Base-by-base conservation (phyloP, 2,113 vertebrate genomes). In the Podarcis muralis region DNA sequence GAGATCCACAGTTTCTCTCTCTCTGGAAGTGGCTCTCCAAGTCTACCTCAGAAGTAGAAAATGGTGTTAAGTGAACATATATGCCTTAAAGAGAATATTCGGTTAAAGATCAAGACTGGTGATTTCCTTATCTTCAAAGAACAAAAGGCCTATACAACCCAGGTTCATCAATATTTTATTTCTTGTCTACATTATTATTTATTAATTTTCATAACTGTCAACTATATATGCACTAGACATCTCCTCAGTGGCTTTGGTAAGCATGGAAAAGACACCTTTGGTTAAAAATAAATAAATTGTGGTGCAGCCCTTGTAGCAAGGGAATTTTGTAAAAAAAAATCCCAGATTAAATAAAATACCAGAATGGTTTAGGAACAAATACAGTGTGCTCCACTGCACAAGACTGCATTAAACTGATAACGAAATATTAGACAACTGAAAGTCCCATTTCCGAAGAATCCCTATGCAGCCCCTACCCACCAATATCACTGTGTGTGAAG, bases 21-120 rank as follows among this genome's bases (percentile, higher is more conserved):
- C 62, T 8, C 15, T 2, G 1, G 53, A n/a, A 91, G n/a, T 5
- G 66, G 23, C 69, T 84, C 91, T 94, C 11, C 40, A 88, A 92
- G 32, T 88, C 90, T 84, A 8, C 23, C 92, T 94, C 84, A 93
- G 77, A 94, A 89, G 89, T 74, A 91, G 76, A 76, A 66, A 94
- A 90, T 43, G 27, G 30, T 91, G 71, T 87, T 88, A 93, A 94
- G 87, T 35, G 4, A 8, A 27, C 27, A 85, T 92, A 87, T 53
- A 53, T 53, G 48, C 48, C 48, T 53, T 12, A 90, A 68, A 92
- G 85, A 87, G 94, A 94, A 80, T 75, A 40, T 89, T 85, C 57
- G 84, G 88, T 87, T 94, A 91, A 66, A 94, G 88, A 95, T 75
- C 53, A 88, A 84, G 3, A 35, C 16, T 4, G 40, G 23, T 90